Conservation (phyloP, 2,797 vertebrate species). For the Zalophus californianus region DNA sequence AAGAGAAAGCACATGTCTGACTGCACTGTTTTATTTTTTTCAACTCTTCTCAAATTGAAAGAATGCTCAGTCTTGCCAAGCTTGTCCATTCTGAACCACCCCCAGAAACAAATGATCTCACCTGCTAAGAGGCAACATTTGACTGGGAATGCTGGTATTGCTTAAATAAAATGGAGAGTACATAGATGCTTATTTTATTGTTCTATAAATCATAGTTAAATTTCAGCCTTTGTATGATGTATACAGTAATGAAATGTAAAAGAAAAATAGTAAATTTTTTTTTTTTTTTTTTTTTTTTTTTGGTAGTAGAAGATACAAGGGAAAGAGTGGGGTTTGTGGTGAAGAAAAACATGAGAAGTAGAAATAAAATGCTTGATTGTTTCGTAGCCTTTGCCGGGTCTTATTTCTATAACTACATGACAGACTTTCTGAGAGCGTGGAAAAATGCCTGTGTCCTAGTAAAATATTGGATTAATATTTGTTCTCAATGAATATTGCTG, state of each 20-base stretch:
- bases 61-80: conserved; percentile 7
- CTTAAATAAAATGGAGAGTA: conserved; percentile 16
- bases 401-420: conserved; percentile 44
- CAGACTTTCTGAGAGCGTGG: background rate
- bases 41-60: background rate
- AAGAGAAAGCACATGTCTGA: background rate
- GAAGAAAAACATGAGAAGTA: conserved; percentile 2
- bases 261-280: background rate
- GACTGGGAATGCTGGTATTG: conserved; percentile 8
- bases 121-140: background rate
- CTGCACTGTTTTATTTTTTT: background rate
- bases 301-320: background rate
- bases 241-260: background rate
- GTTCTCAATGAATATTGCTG: conserved; percentile 22
- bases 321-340: background rate
- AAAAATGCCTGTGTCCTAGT: background rate
- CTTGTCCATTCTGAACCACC: background rate
- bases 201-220: background rate
- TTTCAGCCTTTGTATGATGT: background rate
- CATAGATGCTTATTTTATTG: background rate
- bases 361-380: conserved; percentile 26
- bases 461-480: background rate
- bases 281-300: background rate
- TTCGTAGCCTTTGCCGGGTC: conserved; percentile 17
- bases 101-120: background rate